Evolutionary conservation across 2,113 vertebrate species (phyloP).

Genomic region (Anser cygnoides): DNA sequence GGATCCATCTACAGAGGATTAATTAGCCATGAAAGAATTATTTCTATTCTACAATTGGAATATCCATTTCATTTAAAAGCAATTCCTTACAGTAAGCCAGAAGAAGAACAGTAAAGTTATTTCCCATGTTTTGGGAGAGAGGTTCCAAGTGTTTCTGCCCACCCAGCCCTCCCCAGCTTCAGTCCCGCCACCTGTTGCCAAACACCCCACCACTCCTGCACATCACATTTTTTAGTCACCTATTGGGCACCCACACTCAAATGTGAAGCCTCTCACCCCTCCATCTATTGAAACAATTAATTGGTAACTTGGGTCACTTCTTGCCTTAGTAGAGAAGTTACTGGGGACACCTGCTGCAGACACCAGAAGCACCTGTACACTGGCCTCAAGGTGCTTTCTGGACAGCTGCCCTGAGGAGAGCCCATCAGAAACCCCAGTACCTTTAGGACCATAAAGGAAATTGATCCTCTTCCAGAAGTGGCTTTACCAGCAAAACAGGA

Average conservation of each 20-base stretch:
- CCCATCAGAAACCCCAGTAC: background rate
- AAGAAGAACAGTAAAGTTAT: background rate
- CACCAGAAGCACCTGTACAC: accelerated
- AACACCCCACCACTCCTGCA: accelerated
- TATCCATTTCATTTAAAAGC: background rate
- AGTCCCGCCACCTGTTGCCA: background rate
- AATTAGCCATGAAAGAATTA: background rate
- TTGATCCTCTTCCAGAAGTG: background rate
- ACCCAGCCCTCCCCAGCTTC: background rate
- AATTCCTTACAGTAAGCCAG: background rate
- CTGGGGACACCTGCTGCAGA: background rate
- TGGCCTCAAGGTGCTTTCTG: accelerated
- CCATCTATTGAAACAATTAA: background rate
- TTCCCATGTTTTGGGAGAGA: background rate
- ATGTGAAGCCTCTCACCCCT: background rate
- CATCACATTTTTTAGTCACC: background rate
- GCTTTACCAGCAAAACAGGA: background rate
- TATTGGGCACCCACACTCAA: background rate
- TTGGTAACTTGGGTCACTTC: background rate
- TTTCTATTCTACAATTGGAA: background rate
- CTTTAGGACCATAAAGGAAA: background rate
- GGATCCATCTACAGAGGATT: background rate
- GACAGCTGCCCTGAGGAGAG: background rate
- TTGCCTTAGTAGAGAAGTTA: background rate
- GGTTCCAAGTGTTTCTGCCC: background rate